These are phyloP conservation scores for Cardiocondyla obscurior DNA, from an alignment of 1,140 invertebrate species.

Conservation along the genomic window DNA sequence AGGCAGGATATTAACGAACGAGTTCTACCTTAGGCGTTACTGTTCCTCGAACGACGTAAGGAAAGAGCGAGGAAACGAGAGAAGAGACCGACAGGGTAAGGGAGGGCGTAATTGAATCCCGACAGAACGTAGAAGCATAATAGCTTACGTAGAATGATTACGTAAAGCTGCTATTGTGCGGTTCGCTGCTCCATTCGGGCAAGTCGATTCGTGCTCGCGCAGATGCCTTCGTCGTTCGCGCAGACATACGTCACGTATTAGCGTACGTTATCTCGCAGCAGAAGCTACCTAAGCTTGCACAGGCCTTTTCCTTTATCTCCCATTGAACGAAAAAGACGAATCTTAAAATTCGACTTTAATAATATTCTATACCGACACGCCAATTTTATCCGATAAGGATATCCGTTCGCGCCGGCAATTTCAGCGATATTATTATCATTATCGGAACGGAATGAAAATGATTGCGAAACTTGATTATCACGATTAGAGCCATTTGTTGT, in stretches of 20 bases:
- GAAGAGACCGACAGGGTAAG: constrained; percentile 51
- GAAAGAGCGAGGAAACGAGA: constrained; percentile 20
- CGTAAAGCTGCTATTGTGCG: constrained; percentile 70
- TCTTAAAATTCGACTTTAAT: not conserved
- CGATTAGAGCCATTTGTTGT: not conserved
- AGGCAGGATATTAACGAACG: constrained; percentile 35
- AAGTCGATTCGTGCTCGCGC: constrained; percentile 59
- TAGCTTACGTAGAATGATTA: constrained; percentile 72
- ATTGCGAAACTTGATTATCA: not conserved
- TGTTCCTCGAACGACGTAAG: not conserved
- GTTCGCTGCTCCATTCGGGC: constrained; percentile 40
- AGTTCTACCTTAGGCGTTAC: constrained; percentile 46
- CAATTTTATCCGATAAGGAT: not conserved
- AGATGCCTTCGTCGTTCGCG: constrained; percentile 36
- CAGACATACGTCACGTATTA: constrained; percentile 41
- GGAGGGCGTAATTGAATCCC: constrained; percentile 72
- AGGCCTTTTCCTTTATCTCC: not conserved
- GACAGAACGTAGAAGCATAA: constrained; percentile 65
- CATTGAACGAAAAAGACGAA: not conserved
- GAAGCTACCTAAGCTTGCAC: not conserved
- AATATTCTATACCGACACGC: not conserved
- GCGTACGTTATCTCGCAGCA: constrained; percentile 43
- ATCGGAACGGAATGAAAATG: not conserved
- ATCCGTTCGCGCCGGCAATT: not conserved
- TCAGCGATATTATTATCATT: not conserved